A percentile compares a stretch with the other conserved stretches of the same genome.
Conservation (phyloP, 2,113 vertebrate species). For the Melanerpes aurifrons region DNA sequence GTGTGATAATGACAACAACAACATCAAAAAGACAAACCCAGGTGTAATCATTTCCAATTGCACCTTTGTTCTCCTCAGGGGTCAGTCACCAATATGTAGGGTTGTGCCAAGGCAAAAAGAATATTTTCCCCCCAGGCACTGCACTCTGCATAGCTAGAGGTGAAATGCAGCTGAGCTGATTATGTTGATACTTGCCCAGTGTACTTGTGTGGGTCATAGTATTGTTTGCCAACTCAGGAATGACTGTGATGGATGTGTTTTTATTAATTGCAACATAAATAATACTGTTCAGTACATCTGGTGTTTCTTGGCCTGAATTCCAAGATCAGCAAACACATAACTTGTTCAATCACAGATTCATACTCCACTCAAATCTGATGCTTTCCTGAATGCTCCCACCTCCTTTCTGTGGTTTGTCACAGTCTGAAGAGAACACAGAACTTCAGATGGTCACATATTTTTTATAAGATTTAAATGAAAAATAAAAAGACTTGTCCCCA, state of each 20-base stretch:
- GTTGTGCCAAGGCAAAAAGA: not conserved
- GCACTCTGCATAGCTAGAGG: slow-evolving; percentile 35
- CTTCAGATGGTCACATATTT: not conserved
- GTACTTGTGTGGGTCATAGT: slow-evolving; percentile 20
- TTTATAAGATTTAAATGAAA: not conserved
- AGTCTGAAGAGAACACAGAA: slow-evolving; percentile 3
- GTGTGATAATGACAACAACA: not conserved
- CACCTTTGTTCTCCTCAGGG: not conserved
- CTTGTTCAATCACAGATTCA: not conserved
- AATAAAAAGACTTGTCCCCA: not conserved
- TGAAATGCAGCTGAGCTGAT: slow-evolving; percentile 6
- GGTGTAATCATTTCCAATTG: not conserved
- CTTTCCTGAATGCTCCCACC: not conserved
- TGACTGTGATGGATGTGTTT: slow-evolving; percentile 57
- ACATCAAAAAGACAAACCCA: not conserved
- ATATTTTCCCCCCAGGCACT: not conserved
- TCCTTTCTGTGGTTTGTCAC: not conserved
- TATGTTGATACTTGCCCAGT: slow-evolving; percentile 47
- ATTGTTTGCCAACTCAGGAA: slow-evolving; percentile 33
- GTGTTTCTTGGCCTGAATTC: slow-evolving; percentile 59
- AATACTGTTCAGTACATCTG: slow-evolving; percentile 50
- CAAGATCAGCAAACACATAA: slow-evolving; percentile 55
- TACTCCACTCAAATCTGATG: not conserved
- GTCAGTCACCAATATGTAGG: not conserved
- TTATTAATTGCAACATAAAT: slow-evolving; percentile 63